phyloP scores from a whole-genome alignment of 2,797 vertebrate genomes.

The Triplophysa bombifrons region DNA sequence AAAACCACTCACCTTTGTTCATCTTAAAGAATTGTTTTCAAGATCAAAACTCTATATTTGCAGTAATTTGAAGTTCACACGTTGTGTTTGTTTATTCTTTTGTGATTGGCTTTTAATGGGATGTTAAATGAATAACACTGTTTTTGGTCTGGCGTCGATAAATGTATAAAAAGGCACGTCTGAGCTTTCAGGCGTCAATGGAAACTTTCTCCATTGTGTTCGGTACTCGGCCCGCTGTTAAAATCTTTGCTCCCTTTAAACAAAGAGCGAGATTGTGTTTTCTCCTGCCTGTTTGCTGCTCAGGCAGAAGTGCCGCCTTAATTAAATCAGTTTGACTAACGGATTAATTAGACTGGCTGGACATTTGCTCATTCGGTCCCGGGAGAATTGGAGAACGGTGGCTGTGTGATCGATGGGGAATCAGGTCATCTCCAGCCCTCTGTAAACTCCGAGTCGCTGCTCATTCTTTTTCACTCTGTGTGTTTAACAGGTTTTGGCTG shows the following conservation, averaged over 20 bases:
- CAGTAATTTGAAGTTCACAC: no score
- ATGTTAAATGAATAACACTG: neutral
- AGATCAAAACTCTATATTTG: no score
- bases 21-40: no score
- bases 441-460: neutral
- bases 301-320: slow-evolving; percentile 48
- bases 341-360: slow-evolving; percentile 50
- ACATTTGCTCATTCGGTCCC: slow-evolving; percentile 23
- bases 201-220: neutral
- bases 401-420: slow-evolving; percentile 19
- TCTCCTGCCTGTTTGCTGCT: slow-evolving; percentile 25
- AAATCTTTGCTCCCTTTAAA: slow-evolving; percentile 17
- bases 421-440: slow-evolving; percentile 23
- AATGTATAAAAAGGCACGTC: neutral
- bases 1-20: no score
- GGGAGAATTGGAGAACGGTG: slow-evolving; percentile 25
- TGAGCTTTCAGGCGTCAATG: neutral
- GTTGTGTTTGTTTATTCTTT: no score
- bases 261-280: slow-evolving; percentile 26
- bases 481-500: slow-evolving; percentile 17
- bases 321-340: slow-evolving; percentile 52
- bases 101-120: neutral
- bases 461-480: neutral
- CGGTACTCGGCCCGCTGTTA: slow-evolving; percentile 15
- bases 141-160: neutral